Conservation (phyloP, 35 echinoderm and acorn worm genomes). For the Apostichopus japonicus region DNA sequence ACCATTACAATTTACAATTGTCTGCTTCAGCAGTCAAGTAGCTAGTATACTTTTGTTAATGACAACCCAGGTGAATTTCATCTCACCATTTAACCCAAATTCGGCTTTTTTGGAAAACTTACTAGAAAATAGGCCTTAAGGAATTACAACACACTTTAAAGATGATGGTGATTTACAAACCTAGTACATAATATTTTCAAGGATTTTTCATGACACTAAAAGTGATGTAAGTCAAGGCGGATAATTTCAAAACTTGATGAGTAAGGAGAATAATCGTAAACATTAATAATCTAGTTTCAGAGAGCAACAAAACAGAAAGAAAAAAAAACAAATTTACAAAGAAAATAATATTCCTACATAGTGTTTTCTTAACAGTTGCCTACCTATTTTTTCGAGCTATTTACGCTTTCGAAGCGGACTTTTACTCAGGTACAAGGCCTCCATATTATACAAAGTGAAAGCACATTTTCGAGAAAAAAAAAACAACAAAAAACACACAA, state of each 20-base stretch:
- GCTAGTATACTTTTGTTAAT: too few relatives aligned
- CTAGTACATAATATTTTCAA: background rate
- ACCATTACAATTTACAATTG: too few relatives aligned
- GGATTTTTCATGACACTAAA: background rate
- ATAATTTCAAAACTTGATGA: background rate
- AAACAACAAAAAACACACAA: background rate
- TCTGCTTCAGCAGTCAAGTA: too few relatives aligned
- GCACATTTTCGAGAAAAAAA: background rate
- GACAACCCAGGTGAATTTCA: too few relatives aligned
- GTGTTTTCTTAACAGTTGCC: background rate
- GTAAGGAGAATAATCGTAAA: background rate
- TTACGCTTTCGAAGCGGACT: background rate
- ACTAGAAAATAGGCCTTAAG: background rate
- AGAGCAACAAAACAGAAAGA: background rate
- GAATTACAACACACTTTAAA: background rate
- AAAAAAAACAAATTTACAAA: background rate
- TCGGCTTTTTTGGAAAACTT: too few relatives aligned
- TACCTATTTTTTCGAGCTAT: background rate
- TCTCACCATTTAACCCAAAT: too few relatives aligned
- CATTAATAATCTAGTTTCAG: background rate
- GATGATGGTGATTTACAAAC: background rate
- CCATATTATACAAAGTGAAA: slow-evolving; percentile 19
- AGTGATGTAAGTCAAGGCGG: background rate
- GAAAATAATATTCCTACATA: background rate
- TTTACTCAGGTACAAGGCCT: slow-evolving; percentile 13